Conservation (phyloP, 53 echinoderm and acorn worm species). For the Zoroaster sp. region DNA sequence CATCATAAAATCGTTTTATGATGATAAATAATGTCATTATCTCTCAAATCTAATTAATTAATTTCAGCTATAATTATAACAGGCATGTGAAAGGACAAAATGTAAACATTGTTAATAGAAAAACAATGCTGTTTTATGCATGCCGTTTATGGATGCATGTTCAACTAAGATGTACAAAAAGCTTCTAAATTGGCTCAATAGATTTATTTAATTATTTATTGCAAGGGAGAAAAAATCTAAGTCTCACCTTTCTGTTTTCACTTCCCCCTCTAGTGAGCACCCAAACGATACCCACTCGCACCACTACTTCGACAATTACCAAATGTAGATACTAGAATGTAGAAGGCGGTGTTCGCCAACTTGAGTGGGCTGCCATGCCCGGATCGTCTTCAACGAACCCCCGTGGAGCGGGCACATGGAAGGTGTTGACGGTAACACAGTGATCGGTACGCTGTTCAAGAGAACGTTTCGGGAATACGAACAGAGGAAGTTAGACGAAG, state of each 20-base stretch:
- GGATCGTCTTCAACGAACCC: slow-evolving; percentile 75
- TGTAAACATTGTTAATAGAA: neutral
- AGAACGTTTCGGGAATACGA: slow-evolving; percentile 51
- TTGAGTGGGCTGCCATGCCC: slow-evolving; percentile 77
- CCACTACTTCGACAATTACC: slow-evolving; percentile 75
- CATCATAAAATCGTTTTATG: no score
- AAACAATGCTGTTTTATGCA: neutral
- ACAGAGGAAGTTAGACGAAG: no score
- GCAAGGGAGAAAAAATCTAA: no score
- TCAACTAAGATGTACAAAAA: no score
- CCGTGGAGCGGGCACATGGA: slow-evolving; percentile 70
- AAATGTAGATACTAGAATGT: slow-evolving; percentile 78
- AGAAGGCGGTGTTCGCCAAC: slow-evolving; percentile 76
- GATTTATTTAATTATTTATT: no score
- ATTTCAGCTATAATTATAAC: neutral
- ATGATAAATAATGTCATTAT: no score
- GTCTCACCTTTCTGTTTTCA: neutral
- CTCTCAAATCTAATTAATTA: no score
- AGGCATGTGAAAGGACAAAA: neutral
- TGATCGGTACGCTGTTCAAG: slow-evolving; percentile 64
- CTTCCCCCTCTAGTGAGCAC: slow-evolving; percentile 52
- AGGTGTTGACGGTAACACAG: neutral
- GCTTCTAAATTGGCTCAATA: no score
- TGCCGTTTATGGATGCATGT: neutral
- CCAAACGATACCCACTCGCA: slow-evolving; percentile 67